Base-by-base conservation (phyloP, 1,140 invertebrate genomes). In the Pteromalus puparum region DNA sequence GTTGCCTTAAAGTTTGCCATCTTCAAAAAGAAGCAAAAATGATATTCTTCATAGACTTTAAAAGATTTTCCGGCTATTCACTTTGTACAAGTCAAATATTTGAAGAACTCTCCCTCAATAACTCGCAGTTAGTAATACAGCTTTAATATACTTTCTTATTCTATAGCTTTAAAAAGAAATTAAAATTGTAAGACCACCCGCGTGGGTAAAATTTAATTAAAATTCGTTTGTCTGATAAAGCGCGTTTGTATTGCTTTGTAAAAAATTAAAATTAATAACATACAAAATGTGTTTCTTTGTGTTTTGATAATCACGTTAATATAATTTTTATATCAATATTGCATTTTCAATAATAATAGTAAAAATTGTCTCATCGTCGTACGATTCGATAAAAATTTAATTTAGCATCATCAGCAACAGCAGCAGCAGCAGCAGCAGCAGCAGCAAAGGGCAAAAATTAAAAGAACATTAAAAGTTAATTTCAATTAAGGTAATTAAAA, bases 1-100 rank as follows among this genome's bases (percentile, higher is more conserved):
- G 48, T 18, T 15, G 15, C 48, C 48, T 53, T 21, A 13, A n/a
- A 61, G 53, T 61, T 61, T 61, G 6, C 18, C 6, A 15, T 61
- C 1, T 7, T 61, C 15, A 73, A 73, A 46, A 75, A 18, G 48
- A 34, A 48, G 42, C 10, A 65, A 34, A 61, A 61, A 65, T 79
- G 42, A 42, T 28, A 34, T 42, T 79, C 77, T 68, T 67, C 30
- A 68, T 42, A 24, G 61, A 42, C 61, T 46, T 38, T 30, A 68
- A 67, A 30, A 79, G 34, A 79, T 79, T 79, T 42, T 68, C 21
- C 21, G 24, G 30, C 61, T 28, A 5, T 79, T 67, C 38, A 68
- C 77, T 79, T 79, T 67, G 38, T 21, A 42, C 61, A 79, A 70
- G 77, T 79, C 61, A 79, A 79, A 79, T 79, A 79, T 79, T 79